Conservation (phyloP, 2,888 invertebrate species). For the Meteorus cinctellus region DNA sequence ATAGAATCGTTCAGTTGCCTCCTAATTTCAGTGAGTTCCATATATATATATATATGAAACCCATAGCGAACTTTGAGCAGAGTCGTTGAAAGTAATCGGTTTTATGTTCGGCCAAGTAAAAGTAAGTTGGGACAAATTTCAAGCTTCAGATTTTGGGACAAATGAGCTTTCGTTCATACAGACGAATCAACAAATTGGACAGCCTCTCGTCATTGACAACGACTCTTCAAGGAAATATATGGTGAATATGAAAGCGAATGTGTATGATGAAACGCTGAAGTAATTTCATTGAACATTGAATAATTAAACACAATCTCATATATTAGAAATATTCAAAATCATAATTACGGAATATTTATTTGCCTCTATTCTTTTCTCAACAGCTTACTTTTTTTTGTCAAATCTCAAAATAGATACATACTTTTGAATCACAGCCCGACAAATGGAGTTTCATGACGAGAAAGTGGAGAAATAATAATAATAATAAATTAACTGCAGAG, state of each 20-base stretch:
- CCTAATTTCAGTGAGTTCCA: slow-evolving; percentile 15
- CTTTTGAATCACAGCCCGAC: background rate
- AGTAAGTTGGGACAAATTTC: slow-evolving; percentile 1
- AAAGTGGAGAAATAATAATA: background rate
- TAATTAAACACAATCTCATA: background rate
- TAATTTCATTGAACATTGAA: background rate
- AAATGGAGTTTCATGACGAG: slow-evolving; percentile 15
- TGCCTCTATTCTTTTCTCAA: no score
- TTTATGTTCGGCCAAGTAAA: slow-evolving; percentile 22
- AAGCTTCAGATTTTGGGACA: background rate
- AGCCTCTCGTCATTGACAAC: background rate
- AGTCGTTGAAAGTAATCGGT: slow-evolving; percentile 48
- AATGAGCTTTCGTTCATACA: background rate
- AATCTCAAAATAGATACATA: background rate
- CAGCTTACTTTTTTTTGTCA: no score
- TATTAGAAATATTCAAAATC: background rate
- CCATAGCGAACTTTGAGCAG: slow-evolving; percentile 33
- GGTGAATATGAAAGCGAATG: background rate
- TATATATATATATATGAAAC: background rate
- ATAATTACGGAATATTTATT: background rate
- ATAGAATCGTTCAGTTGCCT: background rate
- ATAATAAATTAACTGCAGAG: slow-evolving; percentile 19
- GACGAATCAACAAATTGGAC: slow-evolving; percentile 16
- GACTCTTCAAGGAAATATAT: background rate
- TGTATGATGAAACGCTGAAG: background rate